phyloP scores from a whole-genome alignment of 2,888 invertebrate species.

The Coleophora flavipennella region DNA sequence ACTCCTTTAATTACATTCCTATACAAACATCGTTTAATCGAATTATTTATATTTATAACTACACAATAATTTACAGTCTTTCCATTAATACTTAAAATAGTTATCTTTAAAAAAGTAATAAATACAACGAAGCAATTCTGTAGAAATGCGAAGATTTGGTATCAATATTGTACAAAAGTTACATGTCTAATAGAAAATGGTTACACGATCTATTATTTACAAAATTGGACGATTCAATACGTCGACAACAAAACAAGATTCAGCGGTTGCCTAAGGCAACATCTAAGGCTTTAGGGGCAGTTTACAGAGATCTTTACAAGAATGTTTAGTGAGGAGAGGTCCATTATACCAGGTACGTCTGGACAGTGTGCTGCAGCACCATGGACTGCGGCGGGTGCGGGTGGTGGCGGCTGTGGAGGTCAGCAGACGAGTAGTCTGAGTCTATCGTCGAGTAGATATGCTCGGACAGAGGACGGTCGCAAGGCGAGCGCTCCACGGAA shows the following conservation, averaged over 20 bases:
- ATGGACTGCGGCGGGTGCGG: constrained; percentile 53
- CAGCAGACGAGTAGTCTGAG: constrained; percentile 85
- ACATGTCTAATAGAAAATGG: constrained; percentile 41
- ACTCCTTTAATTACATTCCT: constrained; percentile 65
- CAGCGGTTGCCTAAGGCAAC: constrained; percentile 47
- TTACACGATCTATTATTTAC: constrained; percentile 58
- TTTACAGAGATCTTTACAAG: constrained; percentile 50
- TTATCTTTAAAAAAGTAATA: constrained; percentile 57
- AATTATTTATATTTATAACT: constrained; percentile 36
- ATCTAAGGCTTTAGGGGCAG: constrained; percentile 42
- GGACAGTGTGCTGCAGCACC: constrained; percentile 64
- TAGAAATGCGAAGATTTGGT: constrained; percentile 69
- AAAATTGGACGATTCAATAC: constrained; percentile 44
- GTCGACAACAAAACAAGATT: constrained; percentile 47
- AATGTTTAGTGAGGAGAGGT: constrained; percentile 8
- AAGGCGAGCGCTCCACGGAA: constrained; percentile 73
- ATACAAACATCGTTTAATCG: constrained; percentile 67
- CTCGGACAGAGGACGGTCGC: constrained; percentile 84
- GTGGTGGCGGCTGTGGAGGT: constrained; percentile 52
- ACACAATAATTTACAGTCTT: constrained; percentile 72
- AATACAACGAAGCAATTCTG: constrained; percentile 63
- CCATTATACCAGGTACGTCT: constrained; percentile 56
- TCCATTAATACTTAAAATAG: constrained; percentile 65
- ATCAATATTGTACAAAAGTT: constrained; percentile 70
- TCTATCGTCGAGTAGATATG: constrained; percentile 94